Percentiles rank a stretch among this genome's conserved stretches.
phyloP scores from a whole-genome alignment of 2,888 invertebrate species.

The Drosophila peninsularis region DNA sequence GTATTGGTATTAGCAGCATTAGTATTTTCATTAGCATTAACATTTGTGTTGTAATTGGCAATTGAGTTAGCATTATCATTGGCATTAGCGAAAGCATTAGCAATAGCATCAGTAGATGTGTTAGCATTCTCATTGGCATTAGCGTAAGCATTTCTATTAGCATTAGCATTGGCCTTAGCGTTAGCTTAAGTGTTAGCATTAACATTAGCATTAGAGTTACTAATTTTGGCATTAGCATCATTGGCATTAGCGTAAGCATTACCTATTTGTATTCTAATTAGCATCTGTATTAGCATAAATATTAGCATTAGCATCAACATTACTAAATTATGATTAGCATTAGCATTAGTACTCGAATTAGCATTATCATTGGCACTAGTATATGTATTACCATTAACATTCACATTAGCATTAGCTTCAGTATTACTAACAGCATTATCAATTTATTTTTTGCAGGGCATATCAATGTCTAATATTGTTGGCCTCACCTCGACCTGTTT shows the following conservation, averaged over 20 bases:
- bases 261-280: too few relatives aligned
- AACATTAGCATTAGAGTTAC: background rate
- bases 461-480: background rate
- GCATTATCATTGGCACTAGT: background rate
- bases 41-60: too few relatives aligned
- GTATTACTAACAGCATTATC: too few relatives aligned
- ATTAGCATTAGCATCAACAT: background rate
- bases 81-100: rapidly evolving
- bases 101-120: too few relatives aligned
- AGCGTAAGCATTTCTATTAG: background rate
- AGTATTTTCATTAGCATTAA: background rate
- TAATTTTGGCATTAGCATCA: too few relatives aligned
- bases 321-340: background rate
- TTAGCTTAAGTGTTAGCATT: background rate
- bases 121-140: background rate
- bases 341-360: background rate
- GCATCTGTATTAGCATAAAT: background rate
- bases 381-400: background rate
- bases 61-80: background rate
- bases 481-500: slow-evolving; percentile 5
- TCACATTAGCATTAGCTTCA: too few relatives aligned
- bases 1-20: too few relatives aligned
- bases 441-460: slow-evolving; percentile 12
- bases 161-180: background rate
- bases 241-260: background rate